These are phyloP conservation scores for Cepphus grylle DNA, from an alignment of 2,113 vertebrate genomes.

Conservation along the genomic window DNA sequence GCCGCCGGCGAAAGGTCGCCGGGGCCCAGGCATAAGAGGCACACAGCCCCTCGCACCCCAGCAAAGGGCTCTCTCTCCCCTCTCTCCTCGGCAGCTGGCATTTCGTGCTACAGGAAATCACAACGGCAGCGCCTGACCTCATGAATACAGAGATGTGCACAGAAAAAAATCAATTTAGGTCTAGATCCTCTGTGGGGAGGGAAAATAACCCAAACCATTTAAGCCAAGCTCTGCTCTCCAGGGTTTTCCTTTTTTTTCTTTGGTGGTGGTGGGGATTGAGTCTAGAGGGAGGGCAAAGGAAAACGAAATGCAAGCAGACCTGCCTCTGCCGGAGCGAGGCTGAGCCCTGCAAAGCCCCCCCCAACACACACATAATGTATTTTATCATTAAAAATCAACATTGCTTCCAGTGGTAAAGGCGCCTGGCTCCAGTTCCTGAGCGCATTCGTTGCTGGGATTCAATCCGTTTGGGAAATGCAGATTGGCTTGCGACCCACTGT, in stretches of 20 bases:
- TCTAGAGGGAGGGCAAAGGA: conserved; percentile 10
- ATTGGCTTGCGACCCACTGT: conserved; percentile 61
- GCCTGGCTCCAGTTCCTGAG: conserved; percentile 31
- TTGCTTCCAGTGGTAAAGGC: conserved; percentile 54
- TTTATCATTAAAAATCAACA: conserved; percentile 54
- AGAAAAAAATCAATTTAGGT: conserved; percentile 44
- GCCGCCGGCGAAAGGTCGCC: background rate
- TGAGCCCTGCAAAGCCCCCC: background rate
- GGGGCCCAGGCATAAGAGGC: background rate
- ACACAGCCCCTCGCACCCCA: background rate
- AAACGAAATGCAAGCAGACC: background rate
- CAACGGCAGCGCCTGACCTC: conserved; percentile 2
- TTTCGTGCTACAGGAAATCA: background rate
- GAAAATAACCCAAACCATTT: conserved; percentile 31
- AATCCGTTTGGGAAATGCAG: conserved; percentile 69
- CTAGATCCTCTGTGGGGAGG: conserved; percentile 5
- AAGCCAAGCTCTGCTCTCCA: conserved; percentile 38
- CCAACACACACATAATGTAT: background rate
- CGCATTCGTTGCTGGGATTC: conserved; percentile 68
- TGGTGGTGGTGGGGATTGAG: background rate
- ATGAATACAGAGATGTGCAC: conserved; percentile 24
- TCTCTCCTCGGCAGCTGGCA: background rate
- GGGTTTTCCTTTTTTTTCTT: conserved; percentile 28
- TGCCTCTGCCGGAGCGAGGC: background rate
- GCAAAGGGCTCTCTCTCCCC: background rate